Percentiles rank a stretch among this genome's conserved stretches.
Evolutionary conservation across 2,797 vertebrate species (phyloP).

Genomic region (Oceanodroma leucorhoa): DNA sequence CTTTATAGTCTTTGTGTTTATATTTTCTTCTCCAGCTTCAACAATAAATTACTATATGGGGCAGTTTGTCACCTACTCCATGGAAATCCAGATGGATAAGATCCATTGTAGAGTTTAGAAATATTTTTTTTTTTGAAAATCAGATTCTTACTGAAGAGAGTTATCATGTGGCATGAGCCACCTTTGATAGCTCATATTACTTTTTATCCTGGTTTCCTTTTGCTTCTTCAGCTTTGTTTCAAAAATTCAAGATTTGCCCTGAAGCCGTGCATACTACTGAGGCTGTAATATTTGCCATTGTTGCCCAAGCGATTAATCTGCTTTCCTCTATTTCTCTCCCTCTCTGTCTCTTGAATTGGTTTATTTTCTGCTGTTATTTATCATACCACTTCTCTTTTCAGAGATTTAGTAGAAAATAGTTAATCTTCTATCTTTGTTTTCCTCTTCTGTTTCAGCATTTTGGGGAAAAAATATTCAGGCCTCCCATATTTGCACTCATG

Average conservation of each 20-base stretch:
- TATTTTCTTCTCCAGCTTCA: not conserved
- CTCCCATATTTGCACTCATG: not conserved
- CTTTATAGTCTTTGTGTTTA: not conserved
- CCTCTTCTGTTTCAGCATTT: not conserved
- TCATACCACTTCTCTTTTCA: not conserved
- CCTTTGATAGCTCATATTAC: not conserved
- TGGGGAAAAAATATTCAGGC: not conserved
- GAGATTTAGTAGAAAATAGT: not conserved
- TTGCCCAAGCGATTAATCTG: slow-evolving; percentile 4
- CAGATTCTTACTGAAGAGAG: not conserved
- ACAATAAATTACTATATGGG: not conserved
- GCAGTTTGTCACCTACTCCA: not conserved
- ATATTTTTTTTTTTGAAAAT: not conserved
- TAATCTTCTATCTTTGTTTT: not conserved
- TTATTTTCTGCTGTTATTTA: not conserved
- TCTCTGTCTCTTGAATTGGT: not conserved
- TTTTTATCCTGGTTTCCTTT: not conserved
- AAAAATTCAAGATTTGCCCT: slow-evolving; percentile 3
- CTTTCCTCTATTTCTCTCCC: not conserved
- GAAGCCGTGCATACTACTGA: not conserved
- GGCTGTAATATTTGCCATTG: not conserved
- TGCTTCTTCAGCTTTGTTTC: not conserved
- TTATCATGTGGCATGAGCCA: not conserved
- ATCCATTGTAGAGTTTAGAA: not conserved
- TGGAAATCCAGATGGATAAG: not conserved